Conservation (phyloP, 2,888 invertebrate species). For the Parnassius smintheus region DNA sequence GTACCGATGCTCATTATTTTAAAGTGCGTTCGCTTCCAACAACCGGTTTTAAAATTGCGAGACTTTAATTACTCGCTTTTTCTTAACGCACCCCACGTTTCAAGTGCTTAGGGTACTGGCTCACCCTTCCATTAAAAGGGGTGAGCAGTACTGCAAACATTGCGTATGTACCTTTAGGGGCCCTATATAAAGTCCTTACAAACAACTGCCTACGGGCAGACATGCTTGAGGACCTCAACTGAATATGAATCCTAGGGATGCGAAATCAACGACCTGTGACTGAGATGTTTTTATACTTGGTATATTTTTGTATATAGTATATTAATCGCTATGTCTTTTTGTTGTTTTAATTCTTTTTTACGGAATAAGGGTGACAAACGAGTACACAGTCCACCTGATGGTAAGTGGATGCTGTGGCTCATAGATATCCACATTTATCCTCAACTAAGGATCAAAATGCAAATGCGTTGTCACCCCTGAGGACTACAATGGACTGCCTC, state of each 20-base stretch:
- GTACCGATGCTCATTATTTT: conserved; percentile 28
- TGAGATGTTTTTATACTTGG: too few species aligned
- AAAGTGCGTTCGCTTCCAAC: conserved; percentile 27
- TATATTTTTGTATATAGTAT: too few species aligned
- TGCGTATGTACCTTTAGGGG: conserved; percentile 7
- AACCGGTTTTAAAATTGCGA: conserved; percentile 22
- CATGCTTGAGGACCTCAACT: conserved; percentile 5
- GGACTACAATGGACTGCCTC: too few species aligned
- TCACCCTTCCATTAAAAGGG: conserved; percentile 20
- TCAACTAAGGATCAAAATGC: too few species aligned
- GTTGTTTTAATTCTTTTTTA: too few species aligned
- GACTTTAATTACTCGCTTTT: conserved; percentile 31
- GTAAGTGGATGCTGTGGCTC: too few species aligned
- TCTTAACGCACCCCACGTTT: conserved; percentile 26
- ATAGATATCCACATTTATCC: too few species aligned
- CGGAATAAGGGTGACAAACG: too few species aligned
- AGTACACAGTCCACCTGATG: too few species aligned
- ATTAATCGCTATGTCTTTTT: too few species aligned
- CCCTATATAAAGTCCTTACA: conserved; percentile 9
- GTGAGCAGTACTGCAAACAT: conserved; percentile 17
- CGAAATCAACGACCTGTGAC: conserved; percentile 17
- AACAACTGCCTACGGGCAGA: conserved; percentile 7
- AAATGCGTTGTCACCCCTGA: too few species aligned
- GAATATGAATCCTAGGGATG: neutral
- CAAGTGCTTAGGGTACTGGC: conserved; percentile 28